phyloP scores from a whole-genome alignment of 2,113 vertebrate species.

The Phoxinus phoxinus region DNA sequence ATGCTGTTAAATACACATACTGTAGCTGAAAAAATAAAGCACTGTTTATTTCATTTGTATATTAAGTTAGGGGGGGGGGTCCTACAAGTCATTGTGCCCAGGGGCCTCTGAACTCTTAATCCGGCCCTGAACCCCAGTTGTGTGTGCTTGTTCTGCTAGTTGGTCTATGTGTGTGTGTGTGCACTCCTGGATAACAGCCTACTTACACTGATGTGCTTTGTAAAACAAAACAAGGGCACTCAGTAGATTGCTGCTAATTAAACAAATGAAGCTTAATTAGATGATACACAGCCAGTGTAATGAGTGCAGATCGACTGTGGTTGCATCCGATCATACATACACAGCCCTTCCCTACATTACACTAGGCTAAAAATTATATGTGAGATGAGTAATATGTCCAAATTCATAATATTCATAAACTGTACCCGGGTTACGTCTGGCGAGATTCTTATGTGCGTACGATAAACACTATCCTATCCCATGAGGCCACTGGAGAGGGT shows the following conservation, averaged over 20 bases:
- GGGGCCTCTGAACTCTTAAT: too few relatives aligned
- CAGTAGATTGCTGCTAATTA: slow-evolving; percentile 27
- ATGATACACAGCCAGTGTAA: slow-evolving; percentile 35
- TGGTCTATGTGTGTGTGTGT: not conserved
- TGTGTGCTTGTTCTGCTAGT: not conserved
- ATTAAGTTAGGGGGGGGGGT: too few relatives aligned
- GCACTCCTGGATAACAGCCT: not conserved
- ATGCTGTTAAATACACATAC: too few relatives aligned
- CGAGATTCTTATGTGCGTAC: too few relatives aligned
- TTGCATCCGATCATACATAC: not conserved
- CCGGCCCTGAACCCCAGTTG: too few relatives aligned
- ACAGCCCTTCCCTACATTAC: not conserved
- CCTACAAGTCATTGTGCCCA: too few relatives aligned
- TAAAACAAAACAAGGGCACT: not conserved
- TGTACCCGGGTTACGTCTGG: not conserved
- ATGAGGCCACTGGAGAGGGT: not conserved
- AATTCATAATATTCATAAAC: not conserved
- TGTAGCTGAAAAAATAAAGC: too few relatives aligned
- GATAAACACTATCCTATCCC: too few relatives aligned
- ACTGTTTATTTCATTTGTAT: too few relatives aligned
- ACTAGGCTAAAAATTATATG: not conserved
- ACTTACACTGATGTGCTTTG: not conserved
- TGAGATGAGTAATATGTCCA: not conserved
- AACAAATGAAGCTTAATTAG: slow-evolving; percentile 47
- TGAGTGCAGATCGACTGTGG: not conserved